Percentiles rank a stretch among this genome's conserved stretches.
phyloP scores from a whole-genome alignment of 2,888 invertebrate species.

The Rambutsinella grinnellia region DNA sequence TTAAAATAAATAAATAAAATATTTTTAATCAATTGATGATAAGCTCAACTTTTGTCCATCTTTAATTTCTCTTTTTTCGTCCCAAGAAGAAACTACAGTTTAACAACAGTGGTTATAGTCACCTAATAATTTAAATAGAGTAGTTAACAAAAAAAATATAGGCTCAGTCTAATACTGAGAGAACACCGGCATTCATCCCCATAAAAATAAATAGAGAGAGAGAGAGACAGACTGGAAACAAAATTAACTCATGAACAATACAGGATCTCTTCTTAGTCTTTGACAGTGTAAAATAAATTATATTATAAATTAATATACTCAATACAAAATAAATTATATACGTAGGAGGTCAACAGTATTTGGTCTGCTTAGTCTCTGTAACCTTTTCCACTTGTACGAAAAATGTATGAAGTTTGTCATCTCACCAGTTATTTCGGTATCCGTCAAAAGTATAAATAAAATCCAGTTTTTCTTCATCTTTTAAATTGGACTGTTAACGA shows the following conservation, averaged over 20 bases:
- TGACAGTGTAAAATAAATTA: constrained; percentile 6
- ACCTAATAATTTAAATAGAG: not conserved
- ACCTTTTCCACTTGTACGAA: constrained; percentile 1
- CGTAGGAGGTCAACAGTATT: not conserved
- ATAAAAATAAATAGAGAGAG: constrained; percentile 9
- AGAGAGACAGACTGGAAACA: not conserved
- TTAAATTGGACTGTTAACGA: not conserved
- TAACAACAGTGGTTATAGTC: not conserved
- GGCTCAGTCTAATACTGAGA: constrained; percentile 40
- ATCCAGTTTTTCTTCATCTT: not conserved
- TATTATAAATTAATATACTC: not conserved
- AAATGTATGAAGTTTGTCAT: not conserved
- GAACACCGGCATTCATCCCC: constrained; percentile 48
- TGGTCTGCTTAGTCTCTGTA: not conserved
- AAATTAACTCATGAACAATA: not conserved
- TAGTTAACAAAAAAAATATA: not conserved
- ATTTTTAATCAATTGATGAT: constrained; percentile 6
- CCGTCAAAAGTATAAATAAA: too few species aligned
- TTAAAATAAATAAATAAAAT: not conserved
- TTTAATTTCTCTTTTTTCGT: constrained; percentile 28
- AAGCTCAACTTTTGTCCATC: constrained; percentile 47
- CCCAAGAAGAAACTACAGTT: constrained; percentile 34
- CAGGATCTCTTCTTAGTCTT: not conserved
- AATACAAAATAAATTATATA: constrained; percentile 8
- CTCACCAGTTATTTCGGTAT: not conserved